Base-by-base conservation (phyloP, 2,797 vertebrate species). In the Sebastiscus tertius region DNA sequence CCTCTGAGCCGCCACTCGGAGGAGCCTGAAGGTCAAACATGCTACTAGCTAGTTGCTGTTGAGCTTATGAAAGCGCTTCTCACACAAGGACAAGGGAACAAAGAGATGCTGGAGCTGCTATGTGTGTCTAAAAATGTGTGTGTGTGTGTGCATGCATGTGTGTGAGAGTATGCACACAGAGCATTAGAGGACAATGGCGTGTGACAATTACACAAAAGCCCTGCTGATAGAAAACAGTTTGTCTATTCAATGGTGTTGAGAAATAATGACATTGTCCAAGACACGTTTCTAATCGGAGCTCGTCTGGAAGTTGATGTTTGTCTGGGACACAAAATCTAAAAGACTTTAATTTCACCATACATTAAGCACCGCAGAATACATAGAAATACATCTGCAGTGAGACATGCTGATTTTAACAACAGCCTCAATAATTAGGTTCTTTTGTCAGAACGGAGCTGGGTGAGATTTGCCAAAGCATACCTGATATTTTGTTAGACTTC, bases 41-140 rank as follows among this genome's bases (percentile, higher is more conserved):
- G 91, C 91, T 94, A 89, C 86, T 84, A 92, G 93, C 93, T 94
- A 86, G 89, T 79, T 82, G 82, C 89, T 86, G 87, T 61, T 46
- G 82, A 73, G 92, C 92, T 93, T 93, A 93, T 94, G 92, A 94
- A 94, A 94, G 92, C 83, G 27, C 82, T 86, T 82, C 88, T 83
- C 84, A 76, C 89, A 92, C 94, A 95, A 94, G 93, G 93, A 94
- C 93, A 86, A 92, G 90, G 88, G 92, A 94, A 95, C 93, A 94
- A 94, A 94, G 94, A 94, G 91, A 93, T 92, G 91, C 88, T 90
- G 87, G 89, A 90, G 88, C 91, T 75, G 77, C 86, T 91, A 29
- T 86, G 79, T 80, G 81, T 61, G 77, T 84, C 29, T 76, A 49
- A 79, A 88, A 78, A 83, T 54, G 36, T 78, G 52, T 33, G 66